These are phyloP conservation scores for Ispidina lecontei DNA, from an alignment of 2,797 vertebrate genomes.

Conservation along the genomic window DNA sequence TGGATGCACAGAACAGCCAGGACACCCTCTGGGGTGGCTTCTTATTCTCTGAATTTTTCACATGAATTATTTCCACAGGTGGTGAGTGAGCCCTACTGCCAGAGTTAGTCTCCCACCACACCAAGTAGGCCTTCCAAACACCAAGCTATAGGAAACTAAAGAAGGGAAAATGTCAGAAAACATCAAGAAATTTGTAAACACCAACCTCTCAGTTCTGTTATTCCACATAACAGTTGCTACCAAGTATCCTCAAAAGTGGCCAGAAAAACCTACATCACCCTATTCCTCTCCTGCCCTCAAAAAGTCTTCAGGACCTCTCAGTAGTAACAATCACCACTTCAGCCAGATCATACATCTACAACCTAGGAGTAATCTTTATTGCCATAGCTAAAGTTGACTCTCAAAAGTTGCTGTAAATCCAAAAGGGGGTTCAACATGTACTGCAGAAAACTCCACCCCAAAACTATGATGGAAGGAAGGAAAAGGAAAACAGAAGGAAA, in stretches of 20 bases:
- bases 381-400: background rate
- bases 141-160: background rate
- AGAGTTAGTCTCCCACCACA: background rate
- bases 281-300: background rate
- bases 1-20: background rate
- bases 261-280: background rate
- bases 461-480: background rate
- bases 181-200: background rate
- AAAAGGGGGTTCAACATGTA: background rate
- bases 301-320: background rate
- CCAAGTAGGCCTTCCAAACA: background rate
- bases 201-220: accelerated
- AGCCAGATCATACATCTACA: background rate
- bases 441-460: background rate
- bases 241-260: accelerated
- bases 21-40: background rate
- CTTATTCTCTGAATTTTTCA: background rate
- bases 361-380: background rate
- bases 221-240: background rate
- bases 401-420: background rate
- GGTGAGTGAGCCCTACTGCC: accelerated
- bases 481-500: background rate
- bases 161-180: background rate
- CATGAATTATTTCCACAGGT: background rate
- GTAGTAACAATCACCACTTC: background rate